A percentile compares a stretch with the other conserved stretches of the same genome.
Conservation (phyloP, 2,888 invertebrate genomes). For the Balanococcus diminutus region DNA sequence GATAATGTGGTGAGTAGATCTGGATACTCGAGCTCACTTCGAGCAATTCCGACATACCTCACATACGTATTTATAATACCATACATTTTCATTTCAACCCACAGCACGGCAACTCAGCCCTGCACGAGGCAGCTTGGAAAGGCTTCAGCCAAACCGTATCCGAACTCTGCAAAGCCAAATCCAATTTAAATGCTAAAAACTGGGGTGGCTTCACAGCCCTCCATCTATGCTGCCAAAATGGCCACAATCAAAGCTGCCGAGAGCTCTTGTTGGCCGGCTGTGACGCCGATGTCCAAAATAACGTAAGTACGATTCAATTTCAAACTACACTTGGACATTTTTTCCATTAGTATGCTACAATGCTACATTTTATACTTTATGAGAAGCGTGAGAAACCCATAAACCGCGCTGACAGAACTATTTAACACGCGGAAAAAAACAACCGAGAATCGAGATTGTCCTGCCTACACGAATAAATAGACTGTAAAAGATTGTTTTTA, state of each 20-base stretch:
- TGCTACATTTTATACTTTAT: too few species aligned
- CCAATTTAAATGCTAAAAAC: constrained; percentile 72
- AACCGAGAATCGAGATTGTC: not conserved
- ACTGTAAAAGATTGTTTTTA: not conserved
- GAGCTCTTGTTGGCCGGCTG: constrained; percentile 86
- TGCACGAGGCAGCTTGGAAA: constrained; percentile 95
- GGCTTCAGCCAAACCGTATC: constrained; percentile 86
- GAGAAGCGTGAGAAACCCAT: constrained; percentile 8
- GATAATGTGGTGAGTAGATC: constrained; percentile 74
- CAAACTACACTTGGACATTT: too few species aligned
- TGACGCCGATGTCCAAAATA: constrained; percentile 87
- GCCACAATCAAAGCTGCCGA: constrained; percentile 92
- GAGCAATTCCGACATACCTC: too few species aligned
- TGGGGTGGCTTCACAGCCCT: constrained; percentile 91
- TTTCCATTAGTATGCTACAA: too few species aligned
- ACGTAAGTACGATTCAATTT: constrained; percentile 66
- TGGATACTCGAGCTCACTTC: too few species aligned
- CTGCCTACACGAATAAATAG: constrained; percentile 17
- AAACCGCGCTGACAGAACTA: not conserved
- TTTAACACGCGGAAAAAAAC: not conserved
- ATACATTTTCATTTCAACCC: constrained; percentile 58
- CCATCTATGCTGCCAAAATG: constrained; percentile 94
- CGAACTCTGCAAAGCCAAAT: constrained; percentile 69
- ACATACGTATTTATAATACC: not conserved
- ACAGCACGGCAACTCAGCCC: constrained; percentile 90